phyloP scores from a whole-genome alignment of 2,797 vertebrate genomes.

The Pangasius djambal region DNA sequence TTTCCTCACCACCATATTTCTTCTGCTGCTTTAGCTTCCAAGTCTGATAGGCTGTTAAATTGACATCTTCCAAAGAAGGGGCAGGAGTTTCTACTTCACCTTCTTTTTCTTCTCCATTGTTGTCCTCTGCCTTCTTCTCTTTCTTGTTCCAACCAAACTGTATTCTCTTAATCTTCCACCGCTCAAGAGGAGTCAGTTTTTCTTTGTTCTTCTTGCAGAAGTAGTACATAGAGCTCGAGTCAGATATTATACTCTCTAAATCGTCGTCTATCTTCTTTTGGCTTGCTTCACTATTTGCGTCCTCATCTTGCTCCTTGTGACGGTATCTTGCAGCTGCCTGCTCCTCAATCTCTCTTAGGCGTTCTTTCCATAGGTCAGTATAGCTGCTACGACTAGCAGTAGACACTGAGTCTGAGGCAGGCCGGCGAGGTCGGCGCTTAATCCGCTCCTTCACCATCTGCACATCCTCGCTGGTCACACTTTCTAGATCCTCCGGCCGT shows the following conservation, averaged over 20 bases:
- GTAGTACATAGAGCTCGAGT: constrained; percentile 88
- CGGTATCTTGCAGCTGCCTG: constrained; percentile 79
- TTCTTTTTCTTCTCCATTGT: constrained; percentile 51
- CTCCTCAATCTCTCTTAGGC: constrained; percentile 87
- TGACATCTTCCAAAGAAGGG: constrained; percentile 75
- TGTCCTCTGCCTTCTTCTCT: constrained; percentile 76
- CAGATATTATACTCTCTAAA: constrained; percentile 84
- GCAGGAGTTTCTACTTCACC: constrained; percentile 62
- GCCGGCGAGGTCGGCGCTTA: constrained; percentile 64
- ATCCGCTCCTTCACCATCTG: constrained; percentile 77
- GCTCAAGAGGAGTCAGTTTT: constrained; percentile 87
- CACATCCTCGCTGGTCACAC: constrained; percentile 84
- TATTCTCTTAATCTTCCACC: constrained; percentile 94
- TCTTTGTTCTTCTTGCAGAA: constrained; percentile 95
- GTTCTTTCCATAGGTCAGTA: constrained; percentile 88
- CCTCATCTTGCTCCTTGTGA: constrained; percentile 58
- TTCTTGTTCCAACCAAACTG: constrained; percentile 97
- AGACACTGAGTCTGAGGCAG: constrained; percentile 72
- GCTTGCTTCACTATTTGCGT: constrained; percentile 48
- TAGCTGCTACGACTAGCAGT: constrained; percentile 79
- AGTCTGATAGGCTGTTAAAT: constrained; percentile 89
- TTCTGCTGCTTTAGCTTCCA: constrained; percentile 93
- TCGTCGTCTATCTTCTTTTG: constrained; percentile 75
- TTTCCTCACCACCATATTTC: constrained; percentile 80
- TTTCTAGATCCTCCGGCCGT: constrained; percentile 75